These are phyloP conservation scores for Diglossa cyanea DNA, from an alignment of 2,797 vertebrate genomes.

Conservation along the genomic window DNA sequence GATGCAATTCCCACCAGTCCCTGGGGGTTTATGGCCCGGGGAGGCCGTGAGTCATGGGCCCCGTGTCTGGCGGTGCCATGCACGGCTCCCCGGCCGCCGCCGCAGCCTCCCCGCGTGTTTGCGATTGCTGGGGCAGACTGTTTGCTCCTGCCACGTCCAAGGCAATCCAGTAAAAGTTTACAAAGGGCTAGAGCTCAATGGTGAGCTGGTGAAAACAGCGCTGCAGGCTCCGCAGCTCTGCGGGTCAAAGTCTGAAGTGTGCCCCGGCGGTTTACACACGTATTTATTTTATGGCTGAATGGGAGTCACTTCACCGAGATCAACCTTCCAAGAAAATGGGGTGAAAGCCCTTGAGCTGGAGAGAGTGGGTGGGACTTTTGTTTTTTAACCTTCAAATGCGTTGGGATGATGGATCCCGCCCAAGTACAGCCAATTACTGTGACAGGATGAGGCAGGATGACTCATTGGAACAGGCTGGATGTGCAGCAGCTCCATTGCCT, in stretches of 20 bases:
- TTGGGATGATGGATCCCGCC: not conserved
- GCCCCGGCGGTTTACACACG: not conserved
- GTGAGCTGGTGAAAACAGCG: slow-evolving; percentile 53
- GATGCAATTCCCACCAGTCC: slow-evolving; percentile 30
- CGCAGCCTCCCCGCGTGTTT: slow-evolving; percentile 18
- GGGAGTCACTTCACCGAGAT: not conserved
- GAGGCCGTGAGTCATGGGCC: slow-evolving; percentile 48
- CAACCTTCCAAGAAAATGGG: not conserved
- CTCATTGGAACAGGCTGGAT: not conserved
- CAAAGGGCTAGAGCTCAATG: slow-evolving; percentile 56
- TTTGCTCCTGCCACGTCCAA: slow-evolving; percentile 64
- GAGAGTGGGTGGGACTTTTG: not conserved
- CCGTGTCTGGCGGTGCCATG: slow-evolving; percentile 66
- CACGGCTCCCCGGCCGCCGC: not conserved
- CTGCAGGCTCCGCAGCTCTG: not conserved
- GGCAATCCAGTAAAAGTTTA: slow-evolving; percentile 53
- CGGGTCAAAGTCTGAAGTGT: slow-evolving; percentile 71
- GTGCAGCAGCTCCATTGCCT: accelerated
- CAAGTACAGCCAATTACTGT: accelerated
- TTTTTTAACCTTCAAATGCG: not conserved
- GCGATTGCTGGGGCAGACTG: slow-evolving; percentile 59
- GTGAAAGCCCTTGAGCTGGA: slow-evolving; percentile 16
- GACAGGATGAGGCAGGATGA: not conserved
- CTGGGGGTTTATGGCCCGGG: slow-evolving; percentile 53
- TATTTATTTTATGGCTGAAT: slow-evolving; percentile 13